Conservation (phyloP, 2,113 vertebrate species). For the Misgurnus mizolepis region DNA sequence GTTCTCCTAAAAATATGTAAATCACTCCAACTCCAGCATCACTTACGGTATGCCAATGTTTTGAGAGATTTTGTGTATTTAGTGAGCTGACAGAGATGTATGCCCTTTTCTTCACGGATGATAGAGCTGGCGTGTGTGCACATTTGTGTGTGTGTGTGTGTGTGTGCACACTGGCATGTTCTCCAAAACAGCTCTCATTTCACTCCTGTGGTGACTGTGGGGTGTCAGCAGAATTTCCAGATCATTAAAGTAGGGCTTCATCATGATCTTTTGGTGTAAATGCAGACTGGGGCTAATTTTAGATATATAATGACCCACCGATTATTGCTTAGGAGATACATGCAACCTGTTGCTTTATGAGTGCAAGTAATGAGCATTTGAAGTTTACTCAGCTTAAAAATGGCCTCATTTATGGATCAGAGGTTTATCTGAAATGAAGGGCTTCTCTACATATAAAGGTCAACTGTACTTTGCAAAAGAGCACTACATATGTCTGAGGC, state of each 20-base stretch:
- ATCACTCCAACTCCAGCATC: conserved; percentile 8
- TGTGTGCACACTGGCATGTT: background rate
- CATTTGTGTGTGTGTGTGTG: conserved; percentile 1
- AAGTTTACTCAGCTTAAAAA: background rate
- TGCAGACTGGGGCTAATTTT: conserved; percentile 32
- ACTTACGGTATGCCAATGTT: conserved; percentile 12
- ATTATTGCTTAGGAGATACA: conserved; percentile 29
- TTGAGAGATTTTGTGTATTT: conserved; percentile 30
- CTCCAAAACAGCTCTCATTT: background rate
- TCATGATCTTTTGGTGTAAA: conserved; percentile 28
- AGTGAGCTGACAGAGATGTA: conserved; percentile 4
- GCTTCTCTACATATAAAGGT: background rate
- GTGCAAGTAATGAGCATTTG: background rate
- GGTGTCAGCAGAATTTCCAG: conserved; percentile 44
- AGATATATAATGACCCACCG: conserved; percentile 4
- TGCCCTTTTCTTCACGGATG: conserved; percentile 2
- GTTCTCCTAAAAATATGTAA: background rate
- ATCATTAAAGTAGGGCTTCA: conserved; percentile 51
- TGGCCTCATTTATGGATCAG: background rate
- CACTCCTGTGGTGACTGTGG: background rate
- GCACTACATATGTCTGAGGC: too few relatives aligned
- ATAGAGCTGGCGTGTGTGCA: background rate
- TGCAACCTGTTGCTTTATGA: background rate
- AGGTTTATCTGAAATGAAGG: background rate
- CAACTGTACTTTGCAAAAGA: too few relatives aligned